Evolutionary conservation across 2,113 vertebrate species (phyloP).

Genomic region (Electrona antarctica): DNA sequence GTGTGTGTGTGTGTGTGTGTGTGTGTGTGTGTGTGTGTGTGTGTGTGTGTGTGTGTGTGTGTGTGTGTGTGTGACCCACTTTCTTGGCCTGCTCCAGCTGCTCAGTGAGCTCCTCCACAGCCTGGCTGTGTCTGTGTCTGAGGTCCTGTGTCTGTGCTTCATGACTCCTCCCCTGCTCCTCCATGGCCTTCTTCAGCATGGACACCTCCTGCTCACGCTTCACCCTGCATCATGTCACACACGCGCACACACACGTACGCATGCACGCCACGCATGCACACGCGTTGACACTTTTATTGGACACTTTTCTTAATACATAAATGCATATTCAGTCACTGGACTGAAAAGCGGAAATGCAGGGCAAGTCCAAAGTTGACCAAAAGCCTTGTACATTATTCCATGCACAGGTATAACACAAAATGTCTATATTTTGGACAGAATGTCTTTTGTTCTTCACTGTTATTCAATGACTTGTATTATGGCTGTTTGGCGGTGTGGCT

Average conservation of each 20-base stretch:
- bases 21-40: not conserved
- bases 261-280: not conserved
- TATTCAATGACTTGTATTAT: no score
- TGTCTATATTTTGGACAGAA: no score
- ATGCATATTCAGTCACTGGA: no score
- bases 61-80: constrained; percentile 65
- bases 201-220: constrained; percentile 95
- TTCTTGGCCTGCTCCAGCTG: constrained; percentile 93
- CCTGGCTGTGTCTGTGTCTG: constrained; percentile 90
- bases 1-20: not conserved
- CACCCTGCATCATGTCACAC: constrained; percentile 78
- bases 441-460: no score
- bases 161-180: constrained; percentile 88
- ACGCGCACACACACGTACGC: constrained; percentile 3
- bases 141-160: constrained; percentile 93
- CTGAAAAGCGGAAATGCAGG: no score
- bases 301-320: no score
- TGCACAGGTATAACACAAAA: no score
- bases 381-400: no score
- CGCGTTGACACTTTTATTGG: no score
- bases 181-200: constrained; percentile 87
- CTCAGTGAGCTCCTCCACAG: constrained; percentile 87
- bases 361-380: no score
- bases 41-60: not conserved
- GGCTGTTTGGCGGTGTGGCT: no score